Evolutionary conservation across 2,888 invertebrate species (phyloP), one percentile per base, ranked within the genome.

Genomic region (Xylota segnis): DNA sequence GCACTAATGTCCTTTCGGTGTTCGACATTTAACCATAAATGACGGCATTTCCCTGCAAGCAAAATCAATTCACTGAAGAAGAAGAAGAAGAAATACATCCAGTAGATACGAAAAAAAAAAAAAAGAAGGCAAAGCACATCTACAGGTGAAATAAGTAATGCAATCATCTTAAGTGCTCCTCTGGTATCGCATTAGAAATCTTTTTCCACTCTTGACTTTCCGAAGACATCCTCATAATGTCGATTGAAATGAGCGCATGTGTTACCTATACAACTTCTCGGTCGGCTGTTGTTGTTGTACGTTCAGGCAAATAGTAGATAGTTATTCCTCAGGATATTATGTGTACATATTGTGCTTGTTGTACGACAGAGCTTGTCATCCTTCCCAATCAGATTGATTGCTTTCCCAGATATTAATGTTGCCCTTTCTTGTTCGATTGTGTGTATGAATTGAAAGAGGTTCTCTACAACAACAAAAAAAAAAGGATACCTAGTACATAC

Each of bases 141-240:
- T 56, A 78, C 78, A 79, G 79, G 79, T 79, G 72, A 72, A 63
- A 59, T 79, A 79, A 65, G 65, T 79, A 79, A 79, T 79, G 72
- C 79, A 79, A 79, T 79, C 72, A 72, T 72, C 72, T 79, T 79
- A 79, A 79, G 79, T 79, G 79, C 79, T 79, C 32, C 65, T 43
- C 58, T 47, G 65, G 58, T 40, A 72, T 66, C 65, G 72, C 65
- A 79, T 72, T 66, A 79, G 79, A 59, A 72, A 72, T 65, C 43
- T 37, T 56, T 14, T 37, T 58, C 23, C 56, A 72, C 65, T 71
- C 65, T 65, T 72, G 40, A 58, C 43, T 66, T 65, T 10, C 50
- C 50, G 32, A 10, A 32, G 50, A 29, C 16, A 56, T 59, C 23
- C 27, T 4, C 10, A 61, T 34, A 77, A 77, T 52, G 27, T 27